Evolutionary conservation across 2,888 invertebrate species (phyloP).

Genomic region (Diabrotica balteata): DNA sequence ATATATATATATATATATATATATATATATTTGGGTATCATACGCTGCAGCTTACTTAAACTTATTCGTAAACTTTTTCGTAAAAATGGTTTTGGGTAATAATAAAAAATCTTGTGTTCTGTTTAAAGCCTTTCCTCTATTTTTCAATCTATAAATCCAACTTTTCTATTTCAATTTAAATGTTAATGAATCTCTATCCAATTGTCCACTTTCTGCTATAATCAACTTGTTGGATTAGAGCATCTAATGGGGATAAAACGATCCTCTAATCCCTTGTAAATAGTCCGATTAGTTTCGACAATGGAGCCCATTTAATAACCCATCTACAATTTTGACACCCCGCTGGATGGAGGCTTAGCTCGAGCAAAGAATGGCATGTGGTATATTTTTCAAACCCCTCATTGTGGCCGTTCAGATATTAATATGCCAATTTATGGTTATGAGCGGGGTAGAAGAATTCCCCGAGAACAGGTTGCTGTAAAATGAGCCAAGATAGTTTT

Average conservation of each 20-base stretch:
- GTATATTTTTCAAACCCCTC: conserved; percentile 32
- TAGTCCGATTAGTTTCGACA: conserved; percentile 37
- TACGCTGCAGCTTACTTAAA: too few species aligned
- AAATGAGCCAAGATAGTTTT: conserved; percentile 20
- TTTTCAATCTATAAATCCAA: too few species aligned
- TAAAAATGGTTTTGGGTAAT: too few species aligned
- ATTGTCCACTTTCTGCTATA: conserved; percentile 6
- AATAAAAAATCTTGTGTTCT: too few species aligned
- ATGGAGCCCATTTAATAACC: conserved; percentile 39
- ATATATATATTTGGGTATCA: too few species aligned
- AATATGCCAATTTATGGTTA: conserved; percentile 30
- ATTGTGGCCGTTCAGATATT: conserved; percentile 32
- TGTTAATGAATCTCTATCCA: conserved; percentile 6
- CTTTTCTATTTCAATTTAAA: neutral
- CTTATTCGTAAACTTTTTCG: too few species aligned
- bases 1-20: too few species aligned
- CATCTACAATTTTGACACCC: conserved; percentile 39
- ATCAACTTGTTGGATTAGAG: conserved; percentile 12
- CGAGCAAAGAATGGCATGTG: conserved; percentile 36
- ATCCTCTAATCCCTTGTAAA: conserved; percentile 38
- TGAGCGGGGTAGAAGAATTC: conserved; percentile 8
- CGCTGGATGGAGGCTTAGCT: conserved; percentile 28
- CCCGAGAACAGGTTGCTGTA: conserved; percentile 24
- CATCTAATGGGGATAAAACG: conserved; percentile 12
- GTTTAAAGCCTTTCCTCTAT: too few species aligned